phyloP scores from a whole-genome alignment of 1,140 invertebrate genomes.

The Cydia strobilella region DNA sequence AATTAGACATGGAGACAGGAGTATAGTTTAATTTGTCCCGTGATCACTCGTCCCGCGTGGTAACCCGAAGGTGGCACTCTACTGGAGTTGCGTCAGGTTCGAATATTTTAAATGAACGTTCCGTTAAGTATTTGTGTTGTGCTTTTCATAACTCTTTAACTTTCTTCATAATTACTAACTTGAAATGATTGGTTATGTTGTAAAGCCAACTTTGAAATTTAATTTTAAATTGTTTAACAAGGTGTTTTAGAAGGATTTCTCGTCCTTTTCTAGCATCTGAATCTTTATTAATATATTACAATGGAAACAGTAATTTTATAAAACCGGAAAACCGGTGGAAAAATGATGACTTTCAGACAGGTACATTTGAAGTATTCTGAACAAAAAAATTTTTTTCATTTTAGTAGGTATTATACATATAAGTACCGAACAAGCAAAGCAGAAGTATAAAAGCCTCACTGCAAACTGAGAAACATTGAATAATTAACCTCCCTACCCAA shows the following conservation, averaged over 20 bases:
- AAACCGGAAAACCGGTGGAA: too few relatives aligned
- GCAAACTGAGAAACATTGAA: constrained; percentile 14
- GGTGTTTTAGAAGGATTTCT: background rate
- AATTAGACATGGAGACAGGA: too few relatives aligned
- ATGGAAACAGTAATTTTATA: too few relatives aligned
- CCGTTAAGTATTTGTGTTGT: constrained; percentile 54
- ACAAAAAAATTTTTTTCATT: too few relatives aligned
- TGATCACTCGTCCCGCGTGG: constrained; percentile 17
- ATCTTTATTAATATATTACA: too few relatives aligned
- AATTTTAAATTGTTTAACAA: constrained; percentile 10
- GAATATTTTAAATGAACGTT: constrained; percentile 64
- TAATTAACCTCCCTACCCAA: constrained; percentile 19
- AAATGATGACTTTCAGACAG: too few relatives aligned
- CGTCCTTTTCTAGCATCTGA: too few relatives aligned
- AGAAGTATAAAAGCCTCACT: background rate
- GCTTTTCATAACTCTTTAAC: constrained; percentile 35
- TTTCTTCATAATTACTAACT: constrained; percentile 26
- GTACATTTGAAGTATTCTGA: too few relatives aligned
- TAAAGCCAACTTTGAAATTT: background rate
- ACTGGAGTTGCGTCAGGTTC: constrained; percentile 56
- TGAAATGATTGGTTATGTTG: constrained; percentile 22
- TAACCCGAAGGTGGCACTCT: constrained; percentile 49
- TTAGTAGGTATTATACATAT: too few relatives aligned
- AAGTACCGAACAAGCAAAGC: too few relatives aligned
- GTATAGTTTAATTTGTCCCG: too few relatives aligned